Conservation (phyloP, 2,797 vertebrate species). For the Brachyalestes nurse region DNA sequence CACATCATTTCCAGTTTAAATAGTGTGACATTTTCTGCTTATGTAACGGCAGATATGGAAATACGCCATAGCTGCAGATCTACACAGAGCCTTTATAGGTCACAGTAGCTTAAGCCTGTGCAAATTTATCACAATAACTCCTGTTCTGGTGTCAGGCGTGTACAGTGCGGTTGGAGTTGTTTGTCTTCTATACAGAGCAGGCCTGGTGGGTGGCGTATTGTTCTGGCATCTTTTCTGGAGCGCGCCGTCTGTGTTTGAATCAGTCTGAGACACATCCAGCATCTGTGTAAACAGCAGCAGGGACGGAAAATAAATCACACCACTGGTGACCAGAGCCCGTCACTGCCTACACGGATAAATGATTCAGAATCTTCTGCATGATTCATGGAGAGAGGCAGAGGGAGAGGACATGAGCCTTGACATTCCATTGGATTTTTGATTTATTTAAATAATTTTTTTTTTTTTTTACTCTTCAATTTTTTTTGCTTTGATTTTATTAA, state of each 20-base stretch:
- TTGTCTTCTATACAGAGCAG: slow-evolving; percentile 43
- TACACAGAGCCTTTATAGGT: slow-evolving; percentile 1
- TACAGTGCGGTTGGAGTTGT: slow-evolving; percentile 10
- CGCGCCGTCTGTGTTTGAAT: slow-evolving; percentile 54
- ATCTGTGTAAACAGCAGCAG: slow-evolving; percentile 72
- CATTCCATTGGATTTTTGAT: slow-evolving; percentile 8
- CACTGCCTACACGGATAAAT: slow-evolving; percentile 31
- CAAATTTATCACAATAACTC: background rate
- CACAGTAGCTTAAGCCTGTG: slow-evolving; percentile 10
- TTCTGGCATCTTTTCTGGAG: slow-evolving; percentile 48
- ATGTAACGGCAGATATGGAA: background rate
- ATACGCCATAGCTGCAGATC: background rate
- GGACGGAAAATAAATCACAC: slow-evolving; percentile 68
- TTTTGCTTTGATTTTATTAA: slow-evolving; percentile 5
- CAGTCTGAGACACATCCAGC: slow-evolving; percentile 63
- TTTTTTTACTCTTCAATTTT: background rate
- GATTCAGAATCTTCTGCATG: slow-evolving; percentile 32
- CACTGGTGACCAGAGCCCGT: slow-evolving; percentile 50
- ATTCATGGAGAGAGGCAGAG: slow-evolving; percentile 12
- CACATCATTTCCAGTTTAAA: background rate
- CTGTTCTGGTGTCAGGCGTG: background rate
- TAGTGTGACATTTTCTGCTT: background rate
- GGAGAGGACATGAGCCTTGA: slow-evolving; percentile 21
- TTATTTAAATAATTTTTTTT: background rate
- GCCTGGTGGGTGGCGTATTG: slow-evolving; percentile 52